These are phyloP conservation scores for Nothobranchius kuhntae DNA, from an alignment of 2,113 vertebrate species.

Conservation along the genomic window DNA sequence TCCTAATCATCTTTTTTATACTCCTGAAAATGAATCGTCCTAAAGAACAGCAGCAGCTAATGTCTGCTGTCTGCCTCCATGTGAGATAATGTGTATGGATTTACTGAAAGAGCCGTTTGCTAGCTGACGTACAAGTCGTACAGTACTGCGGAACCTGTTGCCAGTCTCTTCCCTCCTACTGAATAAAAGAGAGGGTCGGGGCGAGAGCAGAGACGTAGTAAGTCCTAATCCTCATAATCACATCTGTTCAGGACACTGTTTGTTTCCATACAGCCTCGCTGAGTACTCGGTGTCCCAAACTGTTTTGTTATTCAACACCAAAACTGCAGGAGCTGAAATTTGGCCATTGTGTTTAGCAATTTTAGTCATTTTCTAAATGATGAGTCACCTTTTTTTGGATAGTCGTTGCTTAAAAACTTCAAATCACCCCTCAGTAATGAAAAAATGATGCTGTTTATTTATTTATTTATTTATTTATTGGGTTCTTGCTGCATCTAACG, in stretches of 20 bases:
- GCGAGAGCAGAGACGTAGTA: constrained; percentile 15
- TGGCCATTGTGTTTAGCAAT: constrained; percentile 16
- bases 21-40: constrained; percentile 13
- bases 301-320: constrained; percentile 44
- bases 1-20: constrained; percentile 66
- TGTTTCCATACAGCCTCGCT: constrained; percentile 52
- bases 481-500: constrained; percentile 13
- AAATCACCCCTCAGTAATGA: constrained; percentile 14
- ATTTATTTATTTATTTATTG: neutral
- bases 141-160: constrained; percentile 48
- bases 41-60: constrained; percentile 11
- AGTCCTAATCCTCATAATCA: constrained; percentile 67
- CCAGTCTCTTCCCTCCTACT: constrained; percentile 24
- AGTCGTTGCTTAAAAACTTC: constrained; percentile 34
- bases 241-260: constrained; percentile 58
- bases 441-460: constrained; percentile 5
- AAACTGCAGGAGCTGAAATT: constrained; percentile 17
- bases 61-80: constrained; percentile 19
- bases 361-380: constrained; percentile 28
- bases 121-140: constrained; percentile 22
- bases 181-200: constrained; percentile 47
- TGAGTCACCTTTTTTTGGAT: constrained; percentile 15
- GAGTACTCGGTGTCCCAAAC: constrained; percentile 40
- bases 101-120: constrained; percentile 32
- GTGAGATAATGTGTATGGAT: constrained; percentile 12